Evolutionary conservation across 2,113 vertebrate genomes (phyloP).

Genomic region (Butorides virescens): DNA sequence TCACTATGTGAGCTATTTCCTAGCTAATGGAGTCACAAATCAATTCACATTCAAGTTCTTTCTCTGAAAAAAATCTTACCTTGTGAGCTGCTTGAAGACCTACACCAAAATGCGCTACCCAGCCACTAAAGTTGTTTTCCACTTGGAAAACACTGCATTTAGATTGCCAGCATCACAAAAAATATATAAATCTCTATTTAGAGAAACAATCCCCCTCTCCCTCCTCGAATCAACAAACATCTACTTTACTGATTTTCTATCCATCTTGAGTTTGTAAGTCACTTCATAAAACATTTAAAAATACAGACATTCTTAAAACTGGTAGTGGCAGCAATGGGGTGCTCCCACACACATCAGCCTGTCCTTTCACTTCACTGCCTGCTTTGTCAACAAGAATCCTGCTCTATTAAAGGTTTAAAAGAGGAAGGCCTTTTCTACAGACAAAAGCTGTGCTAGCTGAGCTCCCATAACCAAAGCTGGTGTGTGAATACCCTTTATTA

Average conservation of each 20-base stretch:
- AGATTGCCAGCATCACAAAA: background rate
- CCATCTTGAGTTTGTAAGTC: background rate
- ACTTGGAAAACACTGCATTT: background rate
- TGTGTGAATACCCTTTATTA: background rate
- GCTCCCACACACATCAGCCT: background rate
- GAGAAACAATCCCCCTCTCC: background rate
- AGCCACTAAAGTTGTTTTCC: background rate
- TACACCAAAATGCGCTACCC: background rate
- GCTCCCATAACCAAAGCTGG: background rate
- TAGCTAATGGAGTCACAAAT: background rate
- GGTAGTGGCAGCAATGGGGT: background rate
- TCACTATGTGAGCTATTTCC: background rate
- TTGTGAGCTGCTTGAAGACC: background rate
- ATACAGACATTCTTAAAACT: background rate
- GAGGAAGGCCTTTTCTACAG: background rate
- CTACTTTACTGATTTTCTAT: background rate
- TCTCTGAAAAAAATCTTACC: background rate
- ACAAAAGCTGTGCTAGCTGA: background rate
- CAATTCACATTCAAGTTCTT: background rate
- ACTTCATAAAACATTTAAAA: background rate
- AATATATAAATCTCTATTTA: background rate
- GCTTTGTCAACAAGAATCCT: conserved; percentile 3
- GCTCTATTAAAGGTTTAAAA: background rate
- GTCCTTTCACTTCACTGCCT: background rate
- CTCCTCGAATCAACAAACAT: background rate